These are phyloP conservation scores for Linepithema humile DNA, from an alignment of 1,140 invertebrate genomes.

Conservation along the genomic window DNA sequence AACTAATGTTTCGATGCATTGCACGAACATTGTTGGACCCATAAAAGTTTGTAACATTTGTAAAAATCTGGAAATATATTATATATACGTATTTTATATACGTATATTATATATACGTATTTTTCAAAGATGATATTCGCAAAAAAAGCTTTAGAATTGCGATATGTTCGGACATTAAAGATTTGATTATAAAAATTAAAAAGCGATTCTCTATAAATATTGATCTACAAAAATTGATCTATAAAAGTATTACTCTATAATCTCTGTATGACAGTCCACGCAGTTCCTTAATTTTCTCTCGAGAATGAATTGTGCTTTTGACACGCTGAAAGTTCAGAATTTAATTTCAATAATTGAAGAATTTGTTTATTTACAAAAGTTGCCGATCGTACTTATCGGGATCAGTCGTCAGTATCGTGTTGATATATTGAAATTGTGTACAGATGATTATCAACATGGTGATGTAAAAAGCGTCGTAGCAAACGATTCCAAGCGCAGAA, in stretches of 20 bases:
- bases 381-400: background rate
- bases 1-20: constrained; percentile 76
- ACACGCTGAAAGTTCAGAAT: constrained; percentile 12
- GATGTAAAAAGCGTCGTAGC: constrained; percentile 66
- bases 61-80: constrained; percentile 68
- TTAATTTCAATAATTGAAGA: background rate
- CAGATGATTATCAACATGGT: constrained; percentile 62
- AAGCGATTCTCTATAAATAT: background rate
- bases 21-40: constrained; percentile 75
- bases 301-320: background rate
- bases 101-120: background rate
- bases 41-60: constrained; percentile 67
- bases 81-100: background rate
- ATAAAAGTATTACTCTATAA: constrained; percentile 32
- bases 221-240: background rate
- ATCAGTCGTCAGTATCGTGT: constrained; percentile 34
- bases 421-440: constrained; percentile 64
- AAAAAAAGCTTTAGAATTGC: background rate
- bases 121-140: background rate
- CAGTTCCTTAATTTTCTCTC: constrained; percentile 32
- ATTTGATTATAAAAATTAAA: background rate
- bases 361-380: background rate
- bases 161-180: background rate
- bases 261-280: constrained; percentile 18
- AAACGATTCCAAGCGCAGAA: constrained; percentile 56